A percentile compares a stretch with the other conserved stretches of the same genome.
phyloP scores from a whole-genome alignment of 1,140 invertebrate genomes.

The Hirudo medicinalis region DNA sequence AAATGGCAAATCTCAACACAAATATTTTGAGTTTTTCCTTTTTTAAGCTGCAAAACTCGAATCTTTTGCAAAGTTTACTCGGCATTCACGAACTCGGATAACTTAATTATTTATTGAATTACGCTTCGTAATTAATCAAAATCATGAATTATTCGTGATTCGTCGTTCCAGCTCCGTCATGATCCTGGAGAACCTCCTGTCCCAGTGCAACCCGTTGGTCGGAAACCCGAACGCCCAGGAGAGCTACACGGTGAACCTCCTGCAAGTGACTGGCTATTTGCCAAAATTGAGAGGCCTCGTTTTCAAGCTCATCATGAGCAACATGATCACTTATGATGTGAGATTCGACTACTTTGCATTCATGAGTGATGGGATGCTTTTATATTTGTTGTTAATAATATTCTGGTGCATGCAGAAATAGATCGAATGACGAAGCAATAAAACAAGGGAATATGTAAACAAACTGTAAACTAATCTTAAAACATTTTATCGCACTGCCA shows the following conservation, averaged over 20 bases:
- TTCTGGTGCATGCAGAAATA: background rate
- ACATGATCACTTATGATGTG: constrained; percentile 56
- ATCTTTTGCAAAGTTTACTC: constrained; percentile 7
- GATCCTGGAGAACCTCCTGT: constrained; percentile 44
- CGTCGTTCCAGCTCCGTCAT: constrained; percentile 45
- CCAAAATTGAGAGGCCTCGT: constrained; percentile 49
- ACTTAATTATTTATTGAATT: background rate
- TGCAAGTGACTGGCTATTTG: constrained; percentile 52
- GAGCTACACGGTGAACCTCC: constrained; percentile 52
- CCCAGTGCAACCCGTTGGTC: constrained; percentile 51
- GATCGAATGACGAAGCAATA: too few species aligned
- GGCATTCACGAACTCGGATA: too few species aligned
- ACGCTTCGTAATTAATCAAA: background rate
- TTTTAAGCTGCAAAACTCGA: too few species aligned
- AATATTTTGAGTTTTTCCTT: too few species aligned
- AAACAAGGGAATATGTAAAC: too few species aligned
- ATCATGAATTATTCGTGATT: background rate
- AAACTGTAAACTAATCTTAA: background rate
- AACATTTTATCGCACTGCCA: background rate
- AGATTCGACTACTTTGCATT: too few species aligned
- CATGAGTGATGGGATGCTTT: too few species aligned
- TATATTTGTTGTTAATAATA: too few species aligned
- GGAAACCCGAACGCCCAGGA: constrained; percentile 45
- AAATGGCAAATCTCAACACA: background rate
- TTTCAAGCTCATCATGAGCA: constrained; percentile 53